phyloP scores from a whole-genome alignment of 1,140 invertebrate genomes.

The Microplitis mediator region DNA sequence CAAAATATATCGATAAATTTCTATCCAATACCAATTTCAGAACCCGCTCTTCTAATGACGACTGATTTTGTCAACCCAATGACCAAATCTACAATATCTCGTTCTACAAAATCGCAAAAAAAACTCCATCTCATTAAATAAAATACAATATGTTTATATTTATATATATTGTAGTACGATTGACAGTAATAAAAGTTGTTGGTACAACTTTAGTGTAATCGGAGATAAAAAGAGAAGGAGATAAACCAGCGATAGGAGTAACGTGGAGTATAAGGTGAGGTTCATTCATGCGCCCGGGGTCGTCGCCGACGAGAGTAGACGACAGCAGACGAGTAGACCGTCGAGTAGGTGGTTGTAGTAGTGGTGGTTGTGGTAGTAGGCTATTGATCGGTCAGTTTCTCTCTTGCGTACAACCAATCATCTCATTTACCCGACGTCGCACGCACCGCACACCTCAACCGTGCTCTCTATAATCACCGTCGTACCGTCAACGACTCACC shows the following conservation, averaged over 20 bases:
- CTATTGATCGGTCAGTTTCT: constrained; percentile 52
- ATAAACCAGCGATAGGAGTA: not conserved
- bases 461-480: not conserved
- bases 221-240: not conserved
- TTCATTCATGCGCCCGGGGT: constrained; percentile 57
- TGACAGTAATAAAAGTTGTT: no score
- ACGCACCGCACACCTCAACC: not conserved
- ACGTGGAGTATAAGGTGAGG: constrained; percentile 52
- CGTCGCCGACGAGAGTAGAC: constrained; percentile 34
- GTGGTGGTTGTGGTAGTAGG: constrained; percentile 13
- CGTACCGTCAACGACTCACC: not conserved
- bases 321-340: not conserved
- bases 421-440: constrained; percentile 4
- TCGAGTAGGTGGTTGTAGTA: constrained; percentile 47
- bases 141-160: no score
- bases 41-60: no score
- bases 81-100: no score
- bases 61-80: no score
- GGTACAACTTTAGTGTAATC: no score
- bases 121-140: no score
- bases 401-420: constrained; percentile 36
- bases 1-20: no score
- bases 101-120: no score
- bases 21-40: no score
- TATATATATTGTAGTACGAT: no score